A percentile compares a stretch with the other conserved stretches of the same genome.
These are phyloP conservation scores for Athalia circularis DNA, from an alignment of 2,888 invertebrate genomes.

Conservation along the genomic window DNA sequence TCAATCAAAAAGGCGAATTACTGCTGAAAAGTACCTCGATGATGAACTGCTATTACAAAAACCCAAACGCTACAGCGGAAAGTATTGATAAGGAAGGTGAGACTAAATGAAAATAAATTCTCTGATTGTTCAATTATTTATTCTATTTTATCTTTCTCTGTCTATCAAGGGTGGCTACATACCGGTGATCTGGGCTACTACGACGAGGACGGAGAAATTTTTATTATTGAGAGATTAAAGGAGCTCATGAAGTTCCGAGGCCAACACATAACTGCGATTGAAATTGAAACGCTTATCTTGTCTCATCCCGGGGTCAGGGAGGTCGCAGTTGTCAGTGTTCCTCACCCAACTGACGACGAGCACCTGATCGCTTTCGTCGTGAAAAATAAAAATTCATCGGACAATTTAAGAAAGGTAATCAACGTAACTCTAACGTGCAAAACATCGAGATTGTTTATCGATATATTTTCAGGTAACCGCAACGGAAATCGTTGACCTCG, in stretches of 20 bases:
- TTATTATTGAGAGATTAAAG: background rate
- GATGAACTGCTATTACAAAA: conserved; percentile 55
- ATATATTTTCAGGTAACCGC: conserved; percentile 59
- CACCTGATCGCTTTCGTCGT: background rate
- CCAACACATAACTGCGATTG: background rate
- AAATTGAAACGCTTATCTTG: background rate
- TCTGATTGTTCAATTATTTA: background rate
- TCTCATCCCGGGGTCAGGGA: background rate
- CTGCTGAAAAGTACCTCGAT: conserved; percentile 53
- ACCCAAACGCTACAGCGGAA: conserved; percentile 52
- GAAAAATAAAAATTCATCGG: conserved; percentile 32
- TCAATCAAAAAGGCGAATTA: background rate
- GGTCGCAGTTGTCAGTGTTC: background rate
- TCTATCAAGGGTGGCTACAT: background rate
- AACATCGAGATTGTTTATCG: background rate
- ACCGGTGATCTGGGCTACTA: conserved; percentile 12
- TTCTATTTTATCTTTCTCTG: background rate
- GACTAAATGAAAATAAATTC: background rate
- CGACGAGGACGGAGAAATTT: conserved; percentile 27
- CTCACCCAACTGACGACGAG: conserved; percentile 3
- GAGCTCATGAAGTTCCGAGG: background rate
- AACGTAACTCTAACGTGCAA: background rate
- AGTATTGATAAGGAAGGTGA: conserved; percentile 10
- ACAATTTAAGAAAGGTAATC: too few species aligned
- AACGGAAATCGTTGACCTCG: conserved; percentile 60